A percentile compares a stretch with the other conserved stretches of the same genome.
Conservation (phyloP, 2,113 vertebrate genomes). For the Columbina picui region DNA sequence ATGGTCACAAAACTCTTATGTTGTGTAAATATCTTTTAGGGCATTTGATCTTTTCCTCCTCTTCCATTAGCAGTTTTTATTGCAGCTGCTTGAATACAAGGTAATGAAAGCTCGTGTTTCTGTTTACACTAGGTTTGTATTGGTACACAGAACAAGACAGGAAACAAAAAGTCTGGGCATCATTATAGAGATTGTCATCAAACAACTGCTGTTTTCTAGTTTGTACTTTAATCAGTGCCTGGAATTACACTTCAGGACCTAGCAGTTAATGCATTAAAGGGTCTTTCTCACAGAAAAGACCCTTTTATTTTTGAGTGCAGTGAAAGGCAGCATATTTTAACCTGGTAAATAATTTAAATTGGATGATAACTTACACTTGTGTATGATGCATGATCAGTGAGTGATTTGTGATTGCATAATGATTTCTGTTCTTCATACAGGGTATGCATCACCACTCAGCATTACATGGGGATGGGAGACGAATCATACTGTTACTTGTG, state of each 20-base stretch:
- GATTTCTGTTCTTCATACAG: not conserved
- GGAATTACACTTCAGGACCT: conserved; percentile 3
- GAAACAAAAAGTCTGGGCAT: conserved; percentile 45
- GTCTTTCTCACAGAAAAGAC: not conserved
- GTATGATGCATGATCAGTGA: not conserved
- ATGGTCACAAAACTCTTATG: conserved; percentile 60
- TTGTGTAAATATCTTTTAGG: conserved; percentile 72
- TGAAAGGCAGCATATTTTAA: not conserved
- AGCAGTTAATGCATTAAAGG: not conserved
- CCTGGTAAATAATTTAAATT: not conserved
- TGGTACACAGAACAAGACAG: conserved; percentile 49
- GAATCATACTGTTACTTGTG: not conserved
- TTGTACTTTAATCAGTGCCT: conserved; percentile 1
- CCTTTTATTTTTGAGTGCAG: not conserved
- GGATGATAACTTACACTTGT: not conserved
- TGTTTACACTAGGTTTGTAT: conserved; percentile 60
- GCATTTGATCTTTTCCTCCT: conserved; percentile 68
- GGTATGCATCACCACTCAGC: fast-evolving
- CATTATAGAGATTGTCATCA: not conserved
- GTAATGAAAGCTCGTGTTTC: conserved; percentile 73
- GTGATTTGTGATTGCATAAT: not conserved
- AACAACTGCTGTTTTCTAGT: not conserved
- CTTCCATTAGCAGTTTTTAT: conserved; percentile 74
- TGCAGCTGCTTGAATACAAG: conserved; percentile 56
- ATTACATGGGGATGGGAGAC: fast-evolving